Conservation (phyloP, 2,113 vertebrate species). For the Pluvialis apricaria region DNA sequence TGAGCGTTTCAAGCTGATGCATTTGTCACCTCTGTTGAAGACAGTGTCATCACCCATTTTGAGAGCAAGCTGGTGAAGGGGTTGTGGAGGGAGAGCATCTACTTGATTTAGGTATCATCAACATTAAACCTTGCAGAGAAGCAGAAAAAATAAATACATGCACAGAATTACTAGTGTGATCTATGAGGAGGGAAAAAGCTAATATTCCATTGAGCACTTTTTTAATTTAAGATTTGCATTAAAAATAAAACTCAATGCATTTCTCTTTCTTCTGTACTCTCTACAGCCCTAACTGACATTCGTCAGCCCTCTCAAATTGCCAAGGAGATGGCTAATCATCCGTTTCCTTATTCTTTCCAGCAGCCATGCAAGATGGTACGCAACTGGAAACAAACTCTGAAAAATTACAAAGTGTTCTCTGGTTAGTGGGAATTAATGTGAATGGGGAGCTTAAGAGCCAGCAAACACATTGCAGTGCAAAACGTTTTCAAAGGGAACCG, state of each 20-base stretch:
- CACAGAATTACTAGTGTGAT: not conserved
- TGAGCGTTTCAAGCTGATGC: rapidly evolving
- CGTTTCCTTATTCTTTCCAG: not conserved
- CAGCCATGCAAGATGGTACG: not conserved
- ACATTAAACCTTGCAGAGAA: not conserved
- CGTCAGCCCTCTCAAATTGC: not conserved
- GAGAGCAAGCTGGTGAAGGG: not conserved
- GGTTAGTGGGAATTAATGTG: not conserved
- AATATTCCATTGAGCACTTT: not conserved
- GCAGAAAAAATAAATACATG: not conserved
- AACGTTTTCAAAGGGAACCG: not conserved
- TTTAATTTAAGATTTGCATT: not conserved
- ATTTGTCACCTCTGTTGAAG: not conserved
- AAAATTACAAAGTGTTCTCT: not conserved
- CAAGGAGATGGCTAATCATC: not conserved
- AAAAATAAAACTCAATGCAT: not conserved
- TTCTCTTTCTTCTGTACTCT: not conserved
- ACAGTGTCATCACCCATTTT: not conserved
- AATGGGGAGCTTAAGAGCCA: not conserved
- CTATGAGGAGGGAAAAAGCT: not conserved
- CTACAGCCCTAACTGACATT: not conserved
- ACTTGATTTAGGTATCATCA: not conserved
- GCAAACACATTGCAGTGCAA: not conserved
- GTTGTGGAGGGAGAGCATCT: not conserved
- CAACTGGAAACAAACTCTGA: not conserved